These are phyloP conservation scores for Papilio polytes DNA, from an alignment of 1,140 invertebrate genomes.

Conservation along the genomic window DNA sequence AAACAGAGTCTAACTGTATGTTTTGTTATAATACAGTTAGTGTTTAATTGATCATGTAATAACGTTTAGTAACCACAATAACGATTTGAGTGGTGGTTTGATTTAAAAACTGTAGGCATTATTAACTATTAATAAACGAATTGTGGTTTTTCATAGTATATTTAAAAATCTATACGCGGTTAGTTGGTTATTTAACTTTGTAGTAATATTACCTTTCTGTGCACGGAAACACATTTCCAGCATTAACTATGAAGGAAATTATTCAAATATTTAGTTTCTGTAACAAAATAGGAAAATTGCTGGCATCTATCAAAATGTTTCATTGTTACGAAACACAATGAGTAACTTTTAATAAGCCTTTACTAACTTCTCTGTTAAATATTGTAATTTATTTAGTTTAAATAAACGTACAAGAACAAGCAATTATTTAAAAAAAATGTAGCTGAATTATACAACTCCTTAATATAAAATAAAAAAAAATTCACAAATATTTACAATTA, in stretches of 20 bases:
- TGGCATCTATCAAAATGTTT: neutral
- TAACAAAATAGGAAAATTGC: neutral
- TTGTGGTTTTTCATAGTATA: no score
- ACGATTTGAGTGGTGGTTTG: no score
- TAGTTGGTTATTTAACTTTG: neutral
- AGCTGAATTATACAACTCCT: neutral
- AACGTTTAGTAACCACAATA: no score
- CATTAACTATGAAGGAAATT: slow-evolving; percentile 4
- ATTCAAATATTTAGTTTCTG: slow-evolving; percentile 16
- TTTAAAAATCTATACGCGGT: no score
- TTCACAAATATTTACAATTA: neutral
- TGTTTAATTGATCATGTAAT: no score
- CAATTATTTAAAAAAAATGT: neutral
- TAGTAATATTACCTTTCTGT: neutral
- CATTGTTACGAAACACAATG: neutral
- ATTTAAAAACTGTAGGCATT: no score
- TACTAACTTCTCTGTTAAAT: slow-evolving; percentile 42
- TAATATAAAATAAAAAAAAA: neutral
- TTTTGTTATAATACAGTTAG: no score
- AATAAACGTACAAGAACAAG: neutral
- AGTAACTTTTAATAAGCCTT: slow-evolving; percentile 35
- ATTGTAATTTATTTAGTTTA: neutral
- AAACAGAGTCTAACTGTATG: no score
- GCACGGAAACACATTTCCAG: neutral
- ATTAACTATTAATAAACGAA: no score